A percentile compares a stretch with the other conserved stretches of the same genome.
Conservation (phyloP, 2,113 vertebrate species). For the Ploceus nigricollis region DNA sequence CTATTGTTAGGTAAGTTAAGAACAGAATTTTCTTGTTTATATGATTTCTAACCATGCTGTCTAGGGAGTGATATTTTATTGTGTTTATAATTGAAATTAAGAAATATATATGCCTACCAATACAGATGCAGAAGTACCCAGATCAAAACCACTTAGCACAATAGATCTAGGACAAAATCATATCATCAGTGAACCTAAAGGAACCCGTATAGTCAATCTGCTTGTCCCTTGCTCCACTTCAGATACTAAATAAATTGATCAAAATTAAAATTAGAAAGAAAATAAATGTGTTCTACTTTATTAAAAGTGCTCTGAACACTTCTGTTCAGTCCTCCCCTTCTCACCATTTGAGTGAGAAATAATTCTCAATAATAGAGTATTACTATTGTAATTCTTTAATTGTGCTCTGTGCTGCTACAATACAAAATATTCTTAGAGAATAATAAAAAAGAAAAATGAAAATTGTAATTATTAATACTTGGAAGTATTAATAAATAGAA, state of each 20-base stretch:
- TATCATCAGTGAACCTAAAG: background rate
- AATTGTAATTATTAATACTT: background rate
- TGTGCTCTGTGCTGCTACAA: background rate
- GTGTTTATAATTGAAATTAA: background rate
- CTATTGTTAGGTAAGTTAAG: background rate
- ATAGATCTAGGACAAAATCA: background rate
- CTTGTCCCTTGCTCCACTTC: background rate
- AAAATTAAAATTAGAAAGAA: background rate
- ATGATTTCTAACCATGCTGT: background rate
- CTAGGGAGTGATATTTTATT: background rate
- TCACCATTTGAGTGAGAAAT: background rate
- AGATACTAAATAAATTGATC: background rate
- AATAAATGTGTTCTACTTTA: background rate
- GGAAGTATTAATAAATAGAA: background rate
- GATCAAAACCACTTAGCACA: background rate
- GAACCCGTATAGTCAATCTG: background rate
- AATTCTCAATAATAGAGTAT: background rate
- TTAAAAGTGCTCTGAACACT: background rate
- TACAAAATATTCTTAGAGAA: background rate
- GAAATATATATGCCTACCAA: background rate
- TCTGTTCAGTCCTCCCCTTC: background rate
- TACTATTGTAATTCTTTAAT: background rate
- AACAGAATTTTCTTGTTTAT: background rate
- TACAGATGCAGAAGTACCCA: background rate
- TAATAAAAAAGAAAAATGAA: background rate